Base-by-base conservation (phyloP, 2,888 invertebrate species). In the Tetramorium bicarinatum region DNA sequence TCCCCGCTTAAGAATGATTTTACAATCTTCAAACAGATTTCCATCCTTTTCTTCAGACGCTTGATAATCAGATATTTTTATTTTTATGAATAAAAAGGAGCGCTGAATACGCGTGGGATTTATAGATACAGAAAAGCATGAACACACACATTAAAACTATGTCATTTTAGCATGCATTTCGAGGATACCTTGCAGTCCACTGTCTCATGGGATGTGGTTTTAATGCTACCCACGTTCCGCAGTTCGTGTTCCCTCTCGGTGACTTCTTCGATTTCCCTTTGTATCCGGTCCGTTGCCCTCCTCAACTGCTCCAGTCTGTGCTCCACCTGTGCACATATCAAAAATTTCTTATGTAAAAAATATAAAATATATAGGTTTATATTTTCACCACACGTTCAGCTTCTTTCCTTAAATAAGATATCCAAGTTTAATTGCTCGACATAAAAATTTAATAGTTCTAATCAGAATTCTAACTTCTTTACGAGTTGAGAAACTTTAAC, bases 211-310 rank as follows among this genome's bases (percentile, higher is more conserved):
- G 96, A 96, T 44, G 95, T 95, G 25, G 96, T 96, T 89, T 95
- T 95, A 85, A 96, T 96, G 90, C 95, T 95, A 15, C 96, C 96
- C 86, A 96, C 96, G 91, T 96, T 96, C 90, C 96, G 96, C 90
- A 98, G 96, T 93, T 98, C 98, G 93, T 97, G 96, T 95, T 99
- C 99, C 88, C 98, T 96, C 92, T 97, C 97, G 77, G 97, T 97
- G 85, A 98, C 98, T 95, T 98, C 97, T 92, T 97, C 97, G 92
- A 99, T 98, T 96, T 99, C 98, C 93, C 97, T 96, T 95, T 98
- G 98, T 94, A 99, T 98, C 94, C 98, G 96, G 88, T 95, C 95
- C 34, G 96, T 95, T 21, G 96, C 95, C 86, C 88, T 93, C 93
- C 96, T 96, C 92, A 97, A 95, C 88, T 97, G 97, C 95, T 97